Conservation (phyloP, 2,113 vertebrate species). For the Cryptotis parvus region DNA sequence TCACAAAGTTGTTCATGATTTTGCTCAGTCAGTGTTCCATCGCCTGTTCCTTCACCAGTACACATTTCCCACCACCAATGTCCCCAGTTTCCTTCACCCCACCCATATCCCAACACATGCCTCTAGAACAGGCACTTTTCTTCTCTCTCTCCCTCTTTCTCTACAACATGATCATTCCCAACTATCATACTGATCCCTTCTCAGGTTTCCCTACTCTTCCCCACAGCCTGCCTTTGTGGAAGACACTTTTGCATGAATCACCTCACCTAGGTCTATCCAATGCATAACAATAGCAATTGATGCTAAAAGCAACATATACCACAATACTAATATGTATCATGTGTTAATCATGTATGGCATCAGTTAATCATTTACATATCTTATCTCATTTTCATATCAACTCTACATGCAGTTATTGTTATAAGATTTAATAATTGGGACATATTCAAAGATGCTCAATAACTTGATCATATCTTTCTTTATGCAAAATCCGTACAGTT, state of each 20-base stretch:
- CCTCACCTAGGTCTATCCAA: background rate
- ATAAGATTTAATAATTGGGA: background rate
- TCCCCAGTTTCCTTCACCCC: too few relatives aligned
- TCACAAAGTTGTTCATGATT: too few relatives aligned
- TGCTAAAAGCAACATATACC: slow-evolving; percentile 20
- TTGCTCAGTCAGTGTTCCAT: too few relatives aligned
- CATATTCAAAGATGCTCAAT: background rate
- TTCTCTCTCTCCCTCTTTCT: too few relatives aligned
- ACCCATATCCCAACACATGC: too few relatives aligned
- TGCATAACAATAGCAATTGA: background rate
- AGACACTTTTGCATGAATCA: background rate
- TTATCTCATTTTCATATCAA: background rate
- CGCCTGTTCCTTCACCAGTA: too few relatives aligned
- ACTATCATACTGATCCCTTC: too few relatives aligned
- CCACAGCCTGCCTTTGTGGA: too few relatives aligned
- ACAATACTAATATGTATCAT: background rate
- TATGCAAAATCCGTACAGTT: background rate
- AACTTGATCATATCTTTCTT: background rate
- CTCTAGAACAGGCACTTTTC: too few relatives aligned
- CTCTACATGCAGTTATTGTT: background rate
- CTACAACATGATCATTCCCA: too few relatives aligned
- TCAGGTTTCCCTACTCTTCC: too few relatives aligned
- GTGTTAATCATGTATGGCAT: background rate
- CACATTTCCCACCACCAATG: too few relatives aligned
- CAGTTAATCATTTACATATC: background rate